A percentile compares a stretch with the other conserved stretches of the same genome.
Conservation (phyloP, 2,797 vertebrate species). For the Syngnathus acus region DNA sequence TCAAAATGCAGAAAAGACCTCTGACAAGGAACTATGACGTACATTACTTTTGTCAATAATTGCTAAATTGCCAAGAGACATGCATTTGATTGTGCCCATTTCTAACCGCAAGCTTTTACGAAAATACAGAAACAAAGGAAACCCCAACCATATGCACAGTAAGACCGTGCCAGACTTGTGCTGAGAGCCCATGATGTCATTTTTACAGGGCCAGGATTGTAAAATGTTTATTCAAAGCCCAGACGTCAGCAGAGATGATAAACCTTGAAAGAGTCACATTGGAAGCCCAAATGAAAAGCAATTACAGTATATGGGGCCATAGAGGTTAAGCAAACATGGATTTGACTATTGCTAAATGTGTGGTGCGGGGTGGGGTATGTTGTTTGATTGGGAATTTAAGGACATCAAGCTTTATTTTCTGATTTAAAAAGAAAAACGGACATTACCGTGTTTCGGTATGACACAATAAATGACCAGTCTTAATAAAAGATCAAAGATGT, state of each 20-base stretch:
- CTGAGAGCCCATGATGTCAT: not conserved
- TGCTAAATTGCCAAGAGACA: no score
- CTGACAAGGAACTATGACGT: slow-evolving; percentile 14
- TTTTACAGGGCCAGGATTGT: not conserved
- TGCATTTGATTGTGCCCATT: no score
- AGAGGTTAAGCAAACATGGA: slow-evolving; percentile 4
- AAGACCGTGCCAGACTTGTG: no score
- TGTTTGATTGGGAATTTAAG: not conserved
- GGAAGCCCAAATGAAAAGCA: not conserved
- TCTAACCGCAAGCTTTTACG: no score
- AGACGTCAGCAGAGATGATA: not conserved
- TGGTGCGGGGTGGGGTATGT: not conserved
- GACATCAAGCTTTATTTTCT: not conserved
- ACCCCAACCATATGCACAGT: no score
- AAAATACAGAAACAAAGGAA: no score
- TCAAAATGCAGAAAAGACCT: slow-evolving; percentile 38
- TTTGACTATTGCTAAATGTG: not conserved
- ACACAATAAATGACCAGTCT: not conserved
- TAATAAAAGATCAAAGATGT: not conserved
- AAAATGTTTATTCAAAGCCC: slow-evolving; percentile 2
- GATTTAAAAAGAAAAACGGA: not conserved
- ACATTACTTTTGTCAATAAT: slow-evolving; percentile 26
- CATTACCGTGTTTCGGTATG: not conserved
- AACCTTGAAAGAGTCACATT: slow-evolving; percentile 6
- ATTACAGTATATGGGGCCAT: not conserved